These are phyloP conservation scores for Schrankia costaestrigalis DNA, from an alignment of 2,888 invertebrate genomes.

Conservation along the genomic window DNA sequence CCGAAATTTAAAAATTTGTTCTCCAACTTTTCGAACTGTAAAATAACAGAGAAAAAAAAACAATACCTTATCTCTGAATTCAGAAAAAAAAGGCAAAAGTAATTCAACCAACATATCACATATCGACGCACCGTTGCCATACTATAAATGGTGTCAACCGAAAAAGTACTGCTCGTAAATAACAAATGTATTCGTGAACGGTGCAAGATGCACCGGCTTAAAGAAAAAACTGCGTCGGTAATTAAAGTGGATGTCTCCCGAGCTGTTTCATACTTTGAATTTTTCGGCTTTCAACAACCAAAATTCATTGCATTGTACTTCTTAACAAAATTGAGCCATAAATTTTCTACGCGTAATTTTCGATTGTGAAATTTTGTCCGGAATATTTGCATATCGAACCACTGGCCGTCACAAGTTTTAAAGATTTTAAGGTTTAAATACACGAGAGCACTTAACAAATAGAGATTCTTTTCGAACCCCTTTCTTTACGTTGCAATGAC, in stretches of 20 bases:
- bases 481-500: too few species aligned
- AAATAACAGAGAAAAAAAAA: neutral
- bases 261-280: conserved; percentile 54
- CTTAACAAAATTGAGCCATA: conserved; percentile 69
- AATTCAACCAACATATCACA: conserved; percentile 33
- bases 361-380: conserved; percentile 55
- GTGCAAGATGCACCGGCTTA: conserved; percentile 44
- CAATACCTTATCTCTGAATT: conserved; percentile 7
- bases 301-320: conserved; percentile 59
- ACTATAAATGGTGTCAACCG: conserved; percentile 60
- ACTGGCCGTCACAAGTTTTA: conserved; percentile 37
- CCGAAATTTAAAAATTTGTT: too few species aligned
- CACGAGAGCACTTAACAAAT: too few species aligned
- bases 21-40: neutral
- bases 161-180: conserved; percentile 69
- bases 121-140: conserved; percentile 45
- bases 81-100: conserved; percentile 12
- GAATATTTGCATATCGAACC: conserved; percentile 55
- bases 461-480: too few species aligned
- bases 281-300: conserved; percentile 43
- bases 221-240: conserved; percentile 57
- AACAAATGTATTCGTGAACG: conserved; percentile 65
- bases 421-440: conserved; percentile 23
- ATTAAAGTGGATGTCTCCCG: conserved; percentile 62
- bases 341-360: conserved; percentile 71